Evolutionary conservation across 2,113 vertebrate species (phyloP), one percentile per base, ranked within the genome.

Genomic region (Micronycteris hirsuta): DNA sequence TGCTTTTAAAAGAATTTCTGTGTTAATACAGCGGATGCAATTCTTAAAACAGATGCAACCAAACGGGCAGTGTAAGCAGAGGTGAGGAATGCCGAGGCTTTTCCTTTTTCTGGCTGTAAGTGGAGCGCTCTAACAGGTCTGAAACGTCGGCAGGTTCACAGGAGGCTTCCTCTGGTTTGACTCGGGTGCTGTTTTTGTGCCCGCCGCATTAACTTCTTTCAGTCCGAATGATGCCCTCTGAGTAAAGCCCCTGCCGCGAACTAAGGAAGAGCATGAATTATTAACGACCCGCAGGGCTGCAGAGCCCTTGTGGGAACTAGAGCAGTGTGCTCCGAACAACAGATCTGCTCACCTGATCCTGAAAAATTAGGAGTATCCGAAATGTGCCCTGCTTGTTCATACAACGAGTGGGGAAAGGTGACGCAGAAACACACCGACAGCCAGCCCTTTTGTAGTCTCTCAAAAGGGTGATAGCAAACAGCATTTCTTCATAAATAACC

Each of bases 241-340:
- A 98, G 96, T 96, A 89, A 97, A 97, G 97, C 91, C 91, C 94
- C 97, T 93, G 92, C 96, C 87, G 96, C 95, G 97, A 98, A 97
- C 97, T 92, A 94, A 97, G 96, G 90, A 97, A 97, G 93, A 94
- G 41, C 61, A 97, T 98, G 97, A 97, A 98, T 98, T 98, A 98
- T 98, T 98, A 97, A 98, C 98, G 94, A 71, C 93, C 96, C 91
- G 4, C 86, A 0, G 28, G 96, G 78, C 84, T 97, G 97, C 97
- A 92, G 96, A 97, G 89, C 89, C 96, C 97, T 94, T 95, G 91
- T 95, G 97, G 97, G 97, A 97, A 56, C 26, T 92, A 91, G 91
- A 97, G 93, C 90, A 43, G 83, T 94, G 92, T 96, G 67, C 88
- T 95, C 61, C 54, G 33, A 97, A 94, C 97, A 96, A 92, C 93